phyloP scores from a whole-genome alignment of 2,797 vertebrate species.

The Hypotaenidia philippensis region DNA sequence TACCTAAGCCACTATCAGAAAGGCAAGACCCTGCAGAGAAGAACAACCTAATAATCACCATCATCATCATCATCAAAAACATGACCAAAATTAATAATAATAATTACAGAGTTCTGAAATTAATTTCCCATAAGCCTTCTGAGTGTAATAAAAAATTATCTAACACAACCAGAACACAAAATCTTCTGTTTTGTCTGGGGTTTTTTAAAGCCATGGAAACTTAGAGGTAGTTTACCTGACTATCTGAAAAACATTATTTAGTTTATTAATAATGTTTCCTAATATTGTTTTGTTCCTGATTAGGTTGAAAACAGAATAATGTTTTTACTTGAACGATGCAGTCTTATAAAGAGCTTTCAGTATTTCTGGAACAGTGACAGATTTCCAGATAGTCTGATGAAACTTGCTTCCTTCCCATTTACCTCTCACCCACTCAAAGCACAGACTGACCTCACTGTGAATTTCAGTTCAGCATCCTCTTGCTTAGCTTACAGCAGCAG shows the following conservation, averaged over 20 bases:
- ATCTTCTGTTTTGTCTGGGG: no score
- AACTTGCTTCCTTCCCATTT: not conserved
- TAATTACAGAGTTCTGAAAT: not conserved
- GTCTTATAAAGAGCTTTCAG: not conserved
- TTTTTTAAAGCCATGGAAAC: not conserved
- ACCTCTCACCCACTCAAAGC: not conserved
- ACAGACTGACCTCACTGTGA: not conserved
- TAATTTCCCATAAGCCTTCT: not conserved
- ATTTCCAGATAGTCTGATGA: not conserved
- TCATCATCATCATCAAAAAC: not conserved
- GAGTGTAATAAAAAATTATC: not conserved
- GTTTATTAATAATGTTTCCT: not conserved
- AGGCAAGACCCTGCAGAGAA: not conserved
- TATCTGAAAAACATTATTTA: not conserved
- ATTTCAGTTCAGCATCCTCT: not conserved
- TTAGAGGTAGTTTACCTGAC: not conserved
- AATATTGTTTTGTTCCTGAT: not conserved
- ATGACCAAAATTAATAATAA: not conserved
- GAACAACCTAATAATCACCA: not conserved
- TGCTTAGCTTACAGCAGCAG: not conserved
- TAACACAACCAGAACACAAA: not conserved
- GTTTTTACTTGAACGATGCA: not conserved
- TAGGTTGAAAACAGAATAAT: not conserved
- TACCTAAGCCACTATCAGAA: not conserved
- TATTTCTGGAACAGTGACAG: not conserved